Evolutionary conservation across 2,797 vertebrate species (phyloP).

Genomic region (Siniperca obscura): DNA sequence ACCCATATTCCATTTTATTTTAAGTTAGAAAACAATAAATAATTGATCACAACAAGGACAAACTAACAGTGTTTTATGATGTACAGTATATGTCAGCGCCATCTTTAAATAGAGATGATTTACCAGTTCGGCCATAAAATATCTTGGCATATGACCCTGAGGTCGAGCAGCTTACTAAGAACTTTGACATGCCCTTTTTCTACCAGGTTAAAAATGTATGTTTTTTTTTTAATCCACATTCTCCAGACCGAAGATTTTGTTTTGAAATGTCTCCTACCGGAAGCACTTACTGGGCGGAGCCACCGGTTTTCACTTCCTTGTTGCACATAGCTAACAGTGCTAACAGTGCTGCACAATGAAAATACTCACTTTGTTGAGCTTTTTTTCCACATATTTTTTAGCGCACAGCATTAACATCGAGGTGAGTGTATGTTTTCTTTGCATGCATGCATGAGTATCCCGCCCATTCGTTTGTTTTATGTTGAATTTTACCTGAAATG

Average conservation of each 20-base stretch:
- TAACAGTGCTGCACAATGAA: slow-evolving; percentile 59
- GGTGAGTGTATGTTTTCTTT: slow-evolving; percentile 58
- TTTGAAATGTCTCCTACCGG: slow-evolving; percentile 56
- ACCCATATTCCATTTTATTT: not conserved
- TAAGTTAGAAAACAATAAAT: not conserved
- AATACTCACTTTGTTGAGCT: slow-evolving; percentile 55
- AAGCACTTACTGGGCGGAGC: slow-evolving; percentile 31
- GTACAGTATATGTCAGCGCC: not conserved
- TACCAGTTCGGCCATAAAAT: not conserved
- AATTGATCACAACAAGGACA: not conserved
- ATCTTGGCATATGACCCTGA: not conserved
- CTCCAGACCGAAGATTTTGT: slow-evolving; percentile 54
- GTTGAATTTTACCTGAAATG: not conserved
- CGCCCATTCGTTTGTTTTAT: not conserved
- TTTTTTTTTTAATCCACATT: not conserved
- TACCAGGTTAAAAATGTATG: not conserved
- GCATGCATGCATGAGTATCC: accelerated
- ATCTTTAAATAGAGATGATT: not conserved
- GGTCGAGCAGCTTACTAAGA: not conserved
- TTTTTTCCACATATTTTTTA: slow-evolving; percentile 48
- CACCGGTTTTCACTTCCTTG: slow-evolving; percentile 64
- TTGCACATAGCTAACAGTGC: slow-evolving; percentile 7
- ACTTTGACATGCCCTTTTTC: not conserved
- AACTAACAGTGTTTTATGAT: not conserved
- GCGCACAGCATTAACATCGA: slow-evolving; percentile 68